Percentiles rank a stretch among this genome's conserved stretches.
phyloP scores from a whole-genome alignment of 2,113 vertebrate species.

The Erythrocercus mccallii region DNA sequence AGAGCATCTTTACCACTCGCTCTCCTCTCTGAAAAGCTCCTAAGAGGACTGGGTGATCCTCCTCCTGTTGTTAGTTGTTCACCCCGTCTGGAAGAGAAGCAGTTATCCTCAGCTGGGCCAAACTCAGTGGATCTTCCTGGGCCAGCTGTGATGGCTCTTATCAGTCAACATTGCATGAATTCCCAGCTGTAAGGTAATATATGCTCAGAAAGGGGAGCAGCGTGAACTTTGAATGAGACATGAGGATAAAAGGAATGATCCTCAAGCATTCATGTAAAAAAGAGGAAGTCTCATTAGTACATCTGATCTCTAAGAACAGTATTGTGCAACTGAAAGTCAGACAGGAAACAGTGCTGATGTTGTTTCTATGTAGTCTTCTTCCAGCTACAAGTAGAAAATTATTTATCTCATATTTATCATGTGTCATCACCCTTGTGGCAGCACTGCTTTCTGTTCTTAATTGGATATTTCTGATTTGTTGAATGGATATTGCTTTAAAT shows the following conservation, averaged over 20 bases:
- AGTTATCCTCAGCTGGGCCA: background rate
- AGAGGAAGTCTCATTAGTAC: background rate
- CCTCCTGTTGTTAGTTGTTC: fast-evolving
- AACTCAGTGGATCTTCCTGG: background rate
- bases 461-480: background rate
- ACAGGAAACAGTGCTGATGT: background rate
- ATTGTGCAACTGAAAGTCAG: background rate
- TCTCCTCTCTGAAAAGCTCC: background rate
- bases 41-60: background rate
- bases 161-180: fast-evolving
- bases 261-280: background rate
- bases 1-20: background rate
- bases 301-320: background rate
- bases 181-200: background rate
- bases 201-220: background rate
- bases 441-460: background rate
- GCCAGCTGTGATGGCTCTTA: background rate
- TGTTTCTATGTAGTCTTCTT: background rate
- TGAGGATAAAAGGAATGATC: fast-evolving
- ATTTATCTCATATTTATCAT: background rate
- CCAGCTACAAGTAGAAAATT: background rate
- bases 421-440: background rate
- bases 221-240: fast-evolving
- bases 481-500: background rate
- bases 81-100: background rate